Evolutionary conservation across 2,113 vertebrate species (phyloP), one percentile per base, ranked within the genome.

Genomic region (Erpornis zantholeuca): DNA sequence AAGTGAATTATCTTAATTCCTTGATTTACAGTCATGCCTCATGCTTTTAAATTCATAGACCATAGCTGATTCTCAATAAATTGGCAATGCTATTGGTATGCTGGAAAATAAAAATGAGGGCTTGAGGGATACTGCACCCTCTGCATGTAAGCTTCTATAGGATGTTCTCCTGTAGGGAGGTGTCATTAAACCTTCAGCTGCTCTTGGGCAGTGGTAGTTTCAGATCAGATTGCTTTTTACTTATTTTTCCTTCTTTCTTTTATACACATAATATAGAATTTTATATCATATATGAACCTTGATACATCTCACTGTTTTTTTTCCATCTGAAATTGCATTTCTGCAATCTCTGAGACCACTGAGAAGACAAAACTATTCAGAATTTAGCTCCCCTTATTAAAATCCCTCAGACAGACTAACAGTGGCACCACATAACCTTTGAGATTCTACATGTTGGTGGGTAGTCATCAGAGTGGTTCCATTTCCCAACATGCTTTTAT

Each of bases 261-360:
- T 40, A 3, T 33, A 57, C 12, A 57, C 23, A 13, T 33, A 75
- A 61, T 57, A 17, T 36, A 57, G 23, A 90, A 35, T 81, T 83
- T 16, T 77, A 40, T 86, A 86, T 88, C 22, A 29, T 15, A 23
- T 57, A 25, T 38, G 33, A 93, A 66, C 44, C 9, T 49, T 89
- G 49, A 42, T 66, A 49, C 6, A 36, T 56, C 49, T 82, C 76
- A 72, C 36, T 4, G 36, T 65, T 56, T 42, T 56, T 86, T 68
- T 76, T 44, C 42, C 53, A 77, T 9, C 28, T 90, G 63, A 83
- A 92, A 80, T 56, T 88, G 11, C 36, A 61, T 69, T 95, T 88
- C 59, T 88, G 17, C 49, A 68, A 60, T 68, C 10, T 75, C 75
- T 79, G 36, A 91, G 50, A 92, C 15, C 22, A 57, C 31, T 29